Base-by-base conservation (phyloP, 2,113 vertebrate genomes). In the Numenius arquata region DNA sequence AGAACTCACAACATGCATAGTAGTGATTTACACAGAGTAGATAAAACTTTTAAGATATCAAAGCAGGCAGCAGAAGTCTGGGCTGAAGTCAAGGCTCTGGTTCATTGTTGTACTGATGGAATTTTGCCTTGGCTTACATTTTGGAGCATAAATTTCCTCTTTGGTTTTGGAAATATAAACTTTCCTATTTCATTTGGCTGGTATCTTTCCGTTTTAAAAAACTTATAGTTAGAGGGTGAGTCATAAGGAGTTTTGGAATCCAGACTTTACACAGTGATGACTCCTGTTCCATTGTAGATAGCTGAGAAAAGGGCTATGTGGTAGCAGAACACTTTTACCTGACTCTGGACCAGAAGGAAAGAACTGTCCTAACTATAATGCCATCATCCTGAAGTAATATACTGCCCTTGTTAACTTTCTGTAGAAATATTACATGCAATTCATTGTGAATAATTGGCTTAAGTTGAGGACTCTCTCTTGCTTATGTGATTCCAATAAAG, bases 121-220 rank as follows among this genome's bases (percentile, higher is more conserved):
- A 82, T 95, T 93, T 91, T 95, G 53, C 70, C 32, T 92, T 95
- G 85, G 68, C 66, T 96, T 92, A 65, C 36, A 56, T 86, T 92
- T 95, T 79, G 45, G 36, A 89, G 62, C 22, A 76, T 82, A 85
- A 41, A 85, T 91, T 81, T 93, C 7, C 4, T 59, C n/a, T 87
- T 94, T 92, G 40, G 70, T 94, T 93, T 92, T 55, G n/a, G 80
- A 95, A 93, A 87, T 76, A 48, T 0, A 90, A 96, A 81, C 34
- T 76, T 90, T 87, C 70, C 50, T 81, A 55, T 78, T 95, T 88
- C 32, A 63, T 92, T 91, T 96, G 80, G 73, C 86, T 70, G 68
- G 72, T 21, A n/a, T 14, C 15, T 89, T 95, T 95, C 52, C 82
- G 76, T 94, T 90, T 79, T 55, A 95, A 61, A 58, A 95, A 92